Evolutionary conservation across 1,140 invertebrate species (phyloP).

Genomic region (Drosophila watanabei): DNA sequence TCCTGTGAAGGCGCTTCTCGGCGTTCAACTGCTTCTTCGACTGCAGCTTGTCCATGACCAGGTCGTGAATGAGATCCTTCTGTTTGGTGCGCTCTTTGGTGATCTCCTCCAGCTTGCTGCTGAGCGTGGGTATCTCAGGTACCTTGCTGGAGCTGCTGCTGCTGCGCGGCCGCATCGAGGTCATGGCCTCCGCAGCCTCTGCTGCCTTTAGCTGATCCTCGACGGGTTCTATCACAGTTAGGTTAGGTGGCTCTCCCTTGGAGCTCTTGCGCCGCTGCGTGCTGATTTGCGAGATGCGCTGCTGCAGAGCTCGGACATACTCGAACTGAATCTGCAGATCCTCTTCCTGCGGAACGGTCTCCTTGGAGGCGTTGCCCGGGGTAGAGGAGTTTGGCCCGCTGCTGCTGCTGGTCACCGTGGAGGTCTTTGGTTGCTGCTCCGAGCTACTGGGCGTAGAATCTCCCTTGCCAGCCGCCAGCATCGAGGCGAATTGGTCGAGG

Average conservation of each 20-base stretch:
- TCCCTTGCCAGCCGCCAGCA: conserved; percentile 57
- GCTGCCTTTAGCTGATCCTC: conserved; percentile 26
- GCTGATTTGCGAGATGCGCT: conserved; percentile 90
- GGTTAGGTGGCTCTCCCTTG: conserved; percentile 85
- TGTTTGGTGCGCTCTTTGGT: conserved; percentile 89
- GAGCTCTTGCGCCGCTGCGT: conserved; percentile 89
- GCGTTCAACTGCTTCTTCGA: conserved; percentile 89
- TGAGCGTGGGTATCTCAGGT: conserved; percentile 78
- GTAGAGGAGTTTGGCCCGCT: conserved; percentile 50
- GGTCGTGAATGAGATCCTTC: conserved; percentile 90
- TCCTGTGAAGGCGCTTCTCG: conserved; percentile 87
- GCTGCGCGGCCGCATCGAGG: conserved; percentile 57
- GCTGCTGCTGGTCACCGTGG: conserved; percentile 57
- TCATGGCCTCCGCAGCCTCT: conserved; percentile 1
- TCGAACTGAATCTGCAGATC: conserved; percentile 85
- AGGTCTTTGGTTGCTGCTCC: conserved; percentile 78
- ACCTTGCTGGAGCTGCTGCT: conserved; percentile 72
- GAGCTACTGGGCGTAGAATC: conserved; percentile 81
- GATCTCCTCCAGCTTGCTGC: conserved; percentile 88
- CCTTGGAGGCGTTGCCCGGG: conserved; percentile 50
- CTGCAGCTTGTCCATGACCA: conserved; percentile 92
- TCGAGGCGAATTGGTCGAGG: conserved; percentile 64
- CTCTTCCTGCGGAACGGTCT: conserved; percentile 41
- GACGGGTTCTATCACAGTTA: conserved; percentile 81
- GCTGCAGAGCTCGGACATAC: conserved; percentile 90